Conservation (phyloP, 2,113 vertebrate genomes). For the Ariopsis seemanni region DNA sequence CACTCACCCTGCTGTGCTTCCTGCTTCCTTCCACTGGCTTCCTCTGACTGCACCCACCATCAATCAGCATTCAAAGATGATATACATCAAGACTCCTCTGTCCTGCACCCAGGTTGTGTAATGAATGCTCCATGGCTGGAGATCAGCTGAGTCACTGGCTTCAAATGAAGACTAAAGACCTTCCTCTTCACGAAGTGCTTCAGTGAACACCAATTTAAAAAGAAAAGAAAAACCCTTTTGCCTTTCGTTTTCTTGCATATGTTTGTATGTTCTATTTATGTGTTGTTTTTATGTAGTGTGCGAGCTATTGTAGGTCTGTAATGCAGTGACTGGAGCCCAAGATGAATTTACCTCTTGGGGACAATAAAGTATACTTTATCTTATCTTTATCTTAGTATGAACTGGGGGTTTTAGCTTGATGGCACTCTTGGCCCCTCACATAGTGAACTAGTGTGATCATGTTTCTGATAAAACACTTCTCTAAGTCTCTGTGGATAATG, state of each 20-base stretch:
- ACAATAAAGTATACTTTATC: too few relatives aligned
- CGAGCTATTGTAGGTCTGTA: too few relatives aligned
- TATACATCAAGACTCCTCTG: background rate
- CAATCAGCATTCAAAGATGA: background rate
- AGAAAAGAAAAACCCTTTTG: too few relatives aligned
- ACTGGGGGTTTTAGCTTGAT: too few relatives aligned
- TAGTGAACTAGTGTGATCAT: background rate
- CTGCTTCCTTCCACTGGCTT: background rate
- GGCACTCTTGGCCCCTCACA: too few relatives aligned
- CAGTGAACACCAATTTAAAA: background rate
- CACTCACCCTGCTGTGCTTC: background rate
- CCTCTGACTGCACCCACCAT: background rate
- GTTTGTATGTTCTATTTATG: too few relatives aligned
- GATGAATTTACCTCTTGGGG: too few relatives aligned
- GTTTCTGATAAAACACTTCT: background rate
- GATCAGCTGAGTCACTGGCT: background rate
- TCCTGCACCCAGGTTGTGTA: background rate
- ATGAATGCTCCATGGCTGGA: background rate
- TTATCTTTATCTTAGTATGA: too few relatives aligned
- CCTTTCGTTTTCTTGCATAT: too few relatives aligned
- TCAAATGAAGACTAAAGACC: background rate
- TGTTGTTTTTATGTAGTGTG: too few relatives aligned
- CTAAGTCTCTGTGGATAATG: background rate
- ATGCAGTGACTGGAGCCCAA: too few relatives aligned
- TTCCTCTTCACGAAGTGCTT: background rate